Base-by-base conservation (phyloP, 35 echinoderm and acorn worm species). In the Heliocidaris erythrogramma region DNA sequence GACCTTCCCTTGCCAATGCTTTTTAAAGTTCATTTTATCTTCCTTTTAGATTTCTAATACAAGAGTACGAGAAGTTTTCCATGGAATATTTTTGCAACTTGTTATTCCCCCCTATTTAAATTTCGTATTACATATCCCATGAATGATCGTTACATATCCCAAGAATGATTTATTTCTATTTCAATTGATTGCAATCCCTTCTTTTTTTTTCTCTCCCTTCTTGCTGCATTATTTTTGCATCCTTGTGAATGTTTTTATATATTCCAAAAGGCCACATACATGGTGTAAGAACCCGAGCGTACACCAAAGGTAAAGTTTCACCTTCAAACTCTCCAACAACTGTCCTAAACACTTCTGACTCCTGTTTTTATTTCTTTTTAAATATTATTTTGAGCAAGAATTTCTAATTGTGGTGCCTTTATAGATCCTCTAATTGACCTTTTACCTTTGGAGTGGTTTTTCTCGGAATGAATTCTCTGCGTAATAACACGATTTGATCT, bases 321-420 rank as follows among this genome's bases (percentile, higher is more conserved):
- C 27, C 65, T 78, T 8, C 3, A n/a, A 78, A 78, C 65, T 78
- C 65, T 78, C 65, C 21, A 78, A 78, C 18, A 78, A 78, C 65
- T 78, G 21, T 78, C 27, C 65, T 78, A 78, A 78, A 78, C 65
- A 78, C 21, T n/a, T 78, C 65, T n/a, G 65, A 78, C 65, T 78
- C 65, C 27, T 78, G 65, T 78, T 27, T 78, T 78, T 78, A 42
- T 0, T 56, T 56, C n/a, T n/a, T n/a, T n/a, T n/a, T n/a, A 1
- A 42, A 42, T 56, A 10, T 56, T 14, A 78, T 6, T 78, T 78
- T 78, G 65, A 78, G 65, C 65, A 78, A 78, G 65, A 78, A 27
- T 78, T 78, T n/a, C 65, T 78, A 78, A 78, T 78, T 78, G 65
- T 78, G 65, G 65, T 78, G 65, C 65, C 65, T 78, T 60, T 78